These are phyloP conservation scores for Aviceda leuphotes DNA, from an alignment of 2,797 vertebrate genomes.

Conservation along the genomic window DNA sequence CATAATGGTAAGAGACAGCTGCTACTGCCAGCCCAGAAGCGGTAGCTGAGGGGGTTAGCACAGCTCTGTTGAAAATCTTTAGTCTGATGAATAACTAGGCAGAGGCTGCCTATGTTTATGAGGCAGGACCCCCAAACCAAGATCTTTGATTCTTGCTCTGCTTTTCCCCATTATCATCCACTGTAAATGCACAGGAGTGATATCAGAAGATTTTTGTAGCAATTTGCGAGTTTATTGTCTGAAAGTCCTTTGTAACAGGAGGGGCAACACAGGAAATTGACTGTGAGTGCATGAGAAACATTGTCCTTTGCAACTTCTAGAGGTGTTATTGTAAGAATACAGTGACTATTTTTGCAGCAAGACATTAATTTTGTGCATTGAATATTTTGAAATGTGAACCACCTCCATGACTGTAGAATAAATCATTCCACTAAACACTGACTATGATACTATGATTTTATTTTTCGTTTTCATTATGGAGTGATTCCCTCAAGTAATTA, in stretches of 20 bases:
- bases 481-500: constrained; percentile 36
- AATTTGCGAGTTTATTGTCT: not conserved
- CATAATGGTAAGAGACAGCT: constrained; percentile 75
- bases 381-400: not conserved
- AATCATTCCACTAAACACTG: not conserved
- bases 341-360: not conserved
- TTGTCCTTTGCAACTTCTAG: not conserved
- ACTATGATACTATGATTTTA: not conserved
- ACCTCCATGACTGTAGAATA: not conserved
- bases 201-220: not conserved
- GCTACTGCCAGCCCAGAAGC: constrained; percentile 66
- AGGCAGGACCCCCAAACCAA: not conserved
- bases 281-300: not conserved
- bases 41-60: constrained; percentile 37
- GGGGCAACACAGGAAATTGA: constrained; percentile 19
- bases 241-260: not conserved
- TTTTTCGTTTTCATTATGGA: constrained; percentile 7
- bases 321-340: not conserved
- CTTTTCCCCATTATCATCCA: not conserved
- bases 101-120: not conserved
- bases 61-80: constrained; percentile 44
- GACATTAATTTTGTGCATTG: not conserved
- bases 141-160: not conserved
- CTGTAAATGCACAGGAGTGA: not conserved
- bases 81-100: constrained; percentile 37